Conservation (phyloP, 2,113 vertebrate genomes). For the Poeciliopsis turrubarensis region DNA sequence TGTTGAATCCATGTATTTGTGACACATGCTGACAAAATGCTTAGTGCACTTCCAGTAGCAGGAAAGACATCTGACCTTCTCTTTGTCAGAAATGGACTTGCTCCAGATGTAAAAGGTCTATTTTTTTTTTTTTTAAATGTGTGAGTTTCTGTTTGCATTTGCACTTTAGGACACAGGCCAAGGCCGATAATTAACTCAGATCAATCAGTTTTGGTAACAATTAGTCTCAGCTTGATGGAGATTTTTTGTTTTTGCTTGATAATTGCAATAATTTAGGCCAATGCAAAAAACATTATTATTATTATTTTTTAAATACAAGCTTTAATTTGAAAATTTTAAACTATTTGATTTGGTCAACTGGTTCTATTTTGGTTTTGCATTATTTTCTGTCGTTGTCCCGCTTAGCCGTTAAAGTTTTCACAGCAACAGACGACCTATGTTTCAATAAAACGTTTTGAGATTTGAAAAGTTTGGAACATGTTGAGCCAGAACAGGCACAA, state of each 20-base stretch:
- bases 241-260: background rate
- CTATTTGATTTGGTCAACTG: no score
- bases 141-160: conserved; percentile 4
- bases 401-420: no score
- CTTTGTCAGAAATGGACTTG: conserved; percentile 49
- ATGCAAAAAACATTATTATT: no score
- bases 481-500: no score
- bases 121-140: background rate
- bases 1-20: conserved; percentile 60
- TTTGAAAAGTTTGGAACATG: no score
- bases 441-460: no score
- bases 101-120: conserved; percentile 19
- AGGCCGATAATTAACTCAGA: background rate
- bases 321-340: background rate
- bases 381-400: no score
- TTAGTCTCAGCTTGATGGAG: background rate
- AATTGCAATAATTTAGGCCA: no score
- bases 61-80: conserved; percentile 67
- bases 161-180: background rate
- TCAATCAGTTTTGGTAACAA: background rate
- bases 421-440: no score
- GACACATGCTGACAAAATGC: conserved; percentile 69
- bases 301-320: no score
- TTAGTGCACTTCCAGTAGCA: conserved; percentile 25
- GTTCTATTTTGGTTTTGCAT: no score